These are phyloP conservation scores for Cantharis lateralis DNA, from an alignment of 2,888 invertebrate species.

Conservation along the genomic window DNA sequence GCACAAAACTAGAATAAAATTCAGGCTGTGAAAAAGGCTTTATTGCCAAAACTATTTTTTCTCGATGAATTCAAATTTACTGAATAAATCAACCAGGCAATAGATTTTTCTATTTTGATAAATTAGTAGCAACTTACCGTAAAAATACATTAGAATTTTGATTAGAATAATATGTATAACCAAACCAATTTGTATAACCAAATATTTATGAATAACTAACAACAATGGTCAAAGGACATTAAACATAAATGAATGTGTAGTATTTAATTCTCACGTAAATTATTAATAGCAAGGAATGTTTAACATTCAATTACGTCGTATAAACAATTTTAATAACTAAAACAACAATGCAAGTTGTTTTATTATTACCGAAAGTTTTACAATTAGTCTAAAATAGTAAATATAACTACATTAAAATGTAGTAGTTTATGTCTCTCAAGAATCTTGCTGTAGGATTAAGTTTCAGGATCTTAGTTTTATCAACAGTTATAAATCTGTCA, in stretches of 20 bases:
- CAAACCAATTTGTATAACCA: no score
- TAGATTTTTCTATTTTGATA: no score
- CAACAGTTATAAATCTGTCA: neutral
- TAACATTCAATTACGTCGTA: neutral
- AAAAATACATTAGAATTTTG: neutral
- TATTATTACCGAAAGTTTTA: neutral
- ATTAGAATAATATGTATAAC: no score
- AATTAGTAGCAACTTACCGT: no score
- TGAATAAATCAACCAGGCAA: no score
- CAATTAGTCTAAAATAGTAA: neutral
- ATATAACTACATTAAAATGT: neutral
- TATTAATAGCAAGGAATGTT: neutral
- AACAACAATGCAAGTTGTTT: neutral
- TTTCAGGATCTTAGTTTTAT: neutral
- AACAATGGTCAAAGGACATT: neutral
- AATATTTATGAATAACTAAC: neutral
- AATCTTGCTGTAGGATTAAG: neutral
- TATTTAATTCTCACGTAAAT: neutral
- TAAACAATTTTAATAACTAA: neutral
- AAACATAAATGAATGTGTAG: neutral
- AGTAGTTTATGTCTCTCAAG: neutral
- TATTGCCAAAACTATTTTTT: no score
- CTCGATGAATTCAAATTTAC: no score
- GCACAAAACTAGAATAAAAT: no score
- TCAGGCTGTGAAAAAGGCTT: no score